phyloP scores from a whole-genome alignment of 2,797 vertebrate species.

The Tamandua tetradactyla region DNA sequence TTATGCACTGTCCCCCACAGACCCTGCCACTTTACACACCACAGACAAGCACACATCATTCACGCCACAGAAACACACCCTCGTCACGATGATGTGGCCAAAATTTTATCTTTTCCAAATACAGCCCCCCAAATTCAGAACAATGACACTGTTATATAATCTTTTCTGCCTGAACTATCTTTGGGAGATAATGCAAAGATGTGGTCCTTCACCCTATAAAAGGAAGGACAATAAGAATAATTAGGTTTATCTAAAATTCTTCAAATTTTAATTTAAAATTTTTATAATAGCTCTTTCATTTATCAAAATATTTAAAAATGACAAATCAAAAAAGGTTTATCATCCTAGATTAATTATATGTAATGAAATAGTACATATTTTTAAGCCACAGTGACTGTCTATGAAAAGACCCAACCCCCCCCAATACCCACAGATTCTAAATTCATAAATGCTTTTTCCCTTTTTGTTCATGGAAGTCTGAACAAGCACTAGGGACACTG shows the following conservation, averaged over 20 bases:
- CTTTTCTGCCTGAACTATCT: background rate
- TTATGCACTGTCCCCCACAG: background rate
- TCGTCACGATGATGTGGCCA: background rate
- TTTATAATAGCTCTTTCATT: background rate
- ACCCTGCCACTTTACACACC: background rate
- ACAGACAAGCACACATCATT: no score
- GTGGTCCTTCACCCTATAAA: background rate
- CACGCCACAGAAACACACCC: background rate
- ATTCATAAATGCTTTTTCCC: background rate
- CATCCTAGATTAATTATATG: background rate
- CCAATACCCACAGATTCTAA: background rate
- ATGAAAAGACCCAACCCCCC: background rate
- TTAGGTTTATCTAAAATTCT: constrained; percentile 2
- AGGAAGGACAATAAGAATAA: background rate
- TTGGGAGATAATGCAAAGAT: constrained; percentile 21
- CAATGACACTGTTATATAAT: constrained; percentile 11
- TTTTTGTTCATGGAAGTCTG: background rate
- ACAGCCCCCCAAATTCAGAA: background rate
- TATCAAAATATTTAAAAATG: constrained; percentile 25
- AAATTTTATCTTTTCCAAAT: constrained; percentile 47
- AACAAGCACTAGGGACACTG: background rate
- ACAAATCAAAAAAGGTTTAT: background rate
- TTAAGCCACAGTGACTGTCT: constrained; percentile 11
- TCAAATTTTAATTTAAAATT: constrained; percentile 11
- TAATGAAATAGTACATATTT: background rate